Conservation (phyloP, 2,797 vertebrate species). For the Enoplosus armatus region DNA sequence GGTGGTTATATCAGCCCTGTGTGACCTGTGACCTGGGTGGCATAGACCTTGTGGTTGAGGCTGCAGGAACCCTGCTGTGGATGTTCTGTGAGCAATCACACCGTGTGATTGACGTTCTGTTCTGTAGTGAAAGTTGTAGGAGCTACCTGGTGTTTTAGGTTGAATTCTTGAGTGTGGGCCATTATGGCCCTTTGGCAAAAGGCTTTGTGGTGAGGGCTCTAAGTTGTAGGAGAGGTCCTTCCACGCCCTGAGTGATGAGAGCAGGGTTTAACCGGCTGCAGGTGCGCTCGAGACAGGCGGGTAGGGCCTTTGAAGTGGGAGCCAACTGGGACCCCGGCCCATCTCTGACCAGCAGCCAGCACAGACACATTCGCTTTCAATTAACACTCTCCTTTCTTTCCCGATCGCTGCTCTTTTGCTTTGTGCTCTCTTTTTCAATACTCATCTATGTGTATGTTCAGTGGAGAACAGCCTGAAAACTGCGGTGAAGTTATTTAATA, state of each 20-base stretch:
- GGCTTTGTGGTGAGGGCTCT: conserved; percentile 55
- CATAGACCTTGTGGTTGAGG: not conserved
- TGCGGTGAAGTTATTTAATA: not conserved
- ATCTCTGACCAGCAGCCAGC: conserved; percentile 82
- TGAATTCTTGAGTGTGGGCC: conserved; percentile 62
- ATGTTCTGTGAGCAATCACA: conserved; percentile 30
- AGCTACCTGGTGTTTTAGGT: conserved; percentile 56
- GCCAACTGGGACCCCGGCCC: conserved; percentile 86
- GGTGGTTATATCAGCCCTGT: not conserved
- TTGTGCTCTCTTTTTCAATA: conserved; percentile 51
- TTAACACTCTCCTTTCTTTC: conserved; percentile 78
- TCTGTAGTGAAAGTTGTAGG: conserved; percentile 41
- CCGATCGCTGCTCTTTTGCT: conserved; percentile 52
- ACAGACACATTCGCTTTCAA: conserved; percentile 85
- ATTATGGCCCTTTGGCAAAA: conserved; percentile 63
- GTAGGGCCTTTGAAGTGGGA: conserved; percentile 84
- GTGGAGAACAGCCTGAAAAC: conserved; percentile 21
- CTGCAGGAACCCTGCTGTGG: conserved; percentile 22
- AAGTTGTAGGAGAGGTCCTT: conserved; percentile 73
- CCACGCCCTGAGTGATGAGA: conserved; percentile 85
- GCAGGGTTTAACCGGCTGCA: conserved; percentile 87
- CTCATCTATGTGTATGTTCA: conserved; percentile 18
- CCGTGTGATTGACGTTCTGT: conserved; percentile 32
- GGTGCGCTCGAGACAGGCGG: conserved; percentile 82
- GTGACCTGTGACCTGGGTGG: conserved; percentile 36